Evolutionary conservation across 2,113 vertebrate genomes (phyloP), one percentile per base, ranked within the genome.

Genomic region (Melanerpes aurifrons): DNA sequence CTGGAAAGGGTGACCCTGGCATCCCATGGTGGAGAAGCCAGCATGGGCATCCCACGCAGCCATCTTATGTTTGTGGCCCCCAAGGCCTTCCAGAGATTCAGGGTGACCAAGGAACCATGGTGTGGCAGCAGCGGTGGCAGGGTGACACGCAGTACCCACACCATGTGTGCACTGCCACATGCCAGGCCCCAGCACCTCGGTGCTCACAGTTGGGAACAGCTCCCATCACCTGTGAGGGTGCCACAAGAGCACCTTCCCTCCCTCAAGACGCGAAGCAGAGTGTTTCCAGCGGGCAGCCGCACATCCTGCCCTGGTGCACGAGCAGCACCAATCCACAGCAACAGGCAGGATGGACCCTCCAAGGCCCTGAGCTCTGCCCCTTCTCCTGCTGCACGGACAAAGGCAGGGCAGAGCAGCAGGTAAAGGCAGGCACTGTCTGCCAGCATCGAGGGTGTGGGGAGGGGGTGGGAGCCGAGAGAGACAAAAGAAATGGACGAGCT

Each of bases 131-230:
- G 50, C 1, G 1, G 37, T 1, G 22, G 35, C 3, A 7, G 4
- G 50, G 67, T n/a, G 61, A 58, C 43, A 47, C 0, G 0, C 0
- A 0, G 74, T 9, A 79, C 56, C 61, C 43, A 20, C 10, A 2
- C 18, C 0, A 3, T 17, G 32, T 1, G 1, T 9, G 64, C 9
- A 77, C 15, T 0, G 1, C 48, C 66, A 45, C 0, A 1, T 50
- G 43, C 77, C 77, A 37, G 82, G 45, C 0, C 2, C 74, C 62
- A 73, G 40, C 83, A 1, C 58, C 77, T 48, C 3, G 1, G n/a
- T 1, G 6, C 48, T 61, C 1, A 2, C 17, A 37, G 70, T 29
- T 32, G 17, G 66, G 11, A 86, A 28, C 45, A 64, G 68, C 26
- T 40, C 26, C 14, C 13, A 7, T 59, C 45, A 19, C 83, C 62